Base-by-base conservation (phyloP, 2,888 invertebrate genomes). In the Drosophila testacea region DNA sequence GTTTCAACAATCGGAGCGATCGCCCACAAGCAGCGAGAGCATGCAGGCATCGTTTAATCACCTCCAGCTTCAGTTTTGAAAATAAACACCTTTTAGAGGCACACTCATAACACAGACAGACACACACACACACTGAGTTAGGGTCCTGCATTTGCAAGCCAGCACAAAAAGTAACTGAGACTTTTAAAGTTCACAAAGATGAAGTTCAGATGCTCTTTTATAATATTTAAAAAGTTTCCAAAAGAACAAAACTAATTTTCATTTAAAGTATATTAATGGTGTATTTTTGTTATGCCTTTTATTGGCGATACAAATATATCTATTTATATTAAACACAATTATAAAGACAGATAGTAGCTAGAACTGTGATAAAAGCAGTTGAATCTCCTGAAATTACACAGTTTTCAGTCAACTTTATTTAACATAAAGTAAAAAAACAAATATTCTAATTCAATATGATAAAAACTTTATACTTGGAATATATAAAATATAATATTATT, bases 21-120 rank as follows among this genome's bases (percentile, higher is more conserved):
- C 22, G 59, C 44, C 74, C 78, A 73, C 73, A 78, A 76, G 79
- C 78, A 59, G 51, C 56, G 54, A 41, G 41, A 3, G 48, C 27
- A 60, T 60, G 71, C 77, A 59, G 62, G 68, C 69, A 48, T 51
- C 63, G 73, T 64, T 78, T 77, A 76, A 83, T 82, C 79, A 82
- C 85, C 79, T 77, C 78, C 74, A 72, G 75, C 79, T 65, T 54
- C 69, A 69, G 74, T 66, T 60, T 81, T 77, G 79, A 77, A 86
- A 82, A 75, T 83, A 85, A 83, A 80, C 85, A 82, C 85, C 86
- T 77, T 41, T 69, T 16, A 42, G 22, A 30, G 30, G 50, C 30
- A 65, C 52, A 66, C 65, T 57, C 50, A 61, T 36, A 42, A 46
- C 61, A 41, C 51, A 57, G 30, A 51, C 28, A 61, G 30, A 44